phyloP scores from a whole-genome alignment of 2,888 invertebrate genomes.

The Pediacus dermestoides region DNA sequence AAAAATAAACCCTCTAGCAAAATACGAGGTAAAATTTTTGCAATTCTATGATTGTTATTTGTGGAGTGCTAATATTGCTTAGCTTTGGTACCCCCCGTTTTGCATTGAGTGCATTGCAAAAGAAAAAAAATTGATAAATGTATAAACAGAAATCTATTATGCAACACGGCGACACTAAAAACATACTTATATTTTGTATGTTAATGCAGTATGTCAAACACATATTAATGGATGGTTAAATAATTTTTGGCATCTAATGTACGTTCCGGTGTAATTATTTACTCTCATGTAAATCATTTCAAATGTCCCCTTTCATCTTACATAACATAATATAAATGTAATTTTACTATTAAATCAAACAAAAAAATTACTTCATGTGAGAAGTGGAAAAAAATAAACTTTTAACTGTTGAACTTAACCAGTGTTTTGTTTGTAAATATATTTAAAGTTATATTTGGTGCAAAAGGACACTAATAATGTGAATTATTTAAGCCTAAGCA shows the following conservation, averaged over 20 bases:
- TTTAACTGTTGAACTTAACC: slow-evolving; percentile 27
- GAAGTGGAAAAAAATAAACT: slow-evolving; percentile 25
- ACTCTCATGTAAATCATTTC: slow-evolving; percentile 7
- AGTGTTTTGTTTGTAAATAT: slow-evolving; percentile 34
- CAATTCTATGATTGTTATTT: too few species aligned
- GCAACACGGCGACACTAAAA: slow-evolving; percentile 7
- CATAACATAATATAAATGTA: slow-evolving; percentile 29
- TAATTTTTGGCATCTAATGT: slow-evolving; percentile 8
- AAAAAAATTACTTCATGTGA: slow-evolving; percentile 23
- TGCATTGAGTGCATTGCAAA: neutral
- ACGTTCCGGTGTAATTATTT: slow-evolving; percentile 9
- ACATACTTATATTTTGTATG: slow-evolving; percentile 21
- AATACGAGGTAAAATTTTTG: too few species aligned
- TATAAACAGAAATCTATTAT: neutral
- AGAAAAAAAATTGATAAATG: neutral
- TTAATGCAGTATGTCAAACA: slow-evolving; percentile 9
- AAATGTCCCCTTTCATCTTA: slow-evolving; percentile 28
- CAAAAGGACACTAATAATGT: slow-evolving; percentile 22
- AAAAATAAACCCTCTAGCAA: too few species aligned
- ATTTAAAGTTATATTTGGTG: slow-evolving; percentile 17
- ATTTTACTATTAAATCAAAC: slow-evolving; percentile 16
- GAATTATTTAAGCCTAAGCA: slow-evolving; percentile 37
- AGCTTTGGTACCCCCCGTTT: too few species aligned
- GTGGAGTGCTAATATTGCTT: too few species aligned
- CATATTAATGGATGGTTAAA: slow-evolving; percentile 5